Evolutionary conservation across 2,797 vertebrate species (phyloP).

Genomic region (Saxicola maurus): DNA sequence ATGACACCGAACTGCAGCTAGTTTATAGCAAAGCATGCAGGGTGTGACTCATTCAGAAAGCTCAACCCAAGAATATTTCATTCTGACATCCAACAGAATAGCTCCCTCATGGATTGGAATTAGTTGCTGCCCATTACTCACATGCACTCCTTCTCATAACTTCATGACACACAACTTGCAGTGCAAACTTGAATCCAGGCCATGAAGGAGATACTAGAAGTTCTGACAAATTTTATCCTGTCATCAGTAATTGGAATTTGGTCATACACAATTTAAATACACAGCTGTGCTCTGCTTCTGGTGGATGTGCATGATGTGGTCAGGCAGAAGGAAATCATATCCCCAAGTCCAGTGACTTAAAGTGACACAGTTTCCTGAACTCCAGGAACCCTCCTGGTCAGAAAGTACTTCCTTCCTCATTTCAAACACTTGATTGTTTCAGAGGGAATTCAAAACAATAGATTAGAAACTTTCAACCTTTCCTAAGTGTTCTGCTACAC

Average conservation of each 20-base stretch:
- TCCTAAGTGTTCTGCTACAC: conserved; percentile 4
- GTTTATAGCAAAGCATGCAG: not conserved
- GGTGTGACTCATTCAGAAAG: not conserved
- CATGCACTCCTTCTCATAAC: not conserved
- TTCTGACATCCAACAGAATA: not conserved
- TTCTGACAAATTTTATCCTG: not conserved
- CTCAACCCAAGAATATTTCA: not conserved
- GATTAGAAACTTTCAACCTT: conserved; percentile 25
- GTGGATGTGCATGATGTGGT: conserved; percentile 19
- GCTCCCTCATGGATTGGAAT: not conserved
- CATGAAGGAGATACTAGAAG: not conserved
- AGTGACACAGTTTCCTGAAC: conserved; percentile 61
- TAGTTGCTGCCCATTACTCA: not conserved
- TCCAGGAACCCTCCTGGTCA: conserved; percentile 63
- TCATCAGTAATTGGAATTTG: not conserved
- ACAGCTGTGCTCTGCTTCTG: not conserved
- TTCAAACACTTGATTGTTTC: conserved; percentile 64
- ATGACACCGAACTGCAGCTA: not conserved
- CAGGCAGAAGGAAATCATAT: conserved; percentile 32
- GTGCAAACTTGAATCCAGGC: not conserved
- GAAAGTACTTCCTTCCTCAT: conserved; percentile 79
- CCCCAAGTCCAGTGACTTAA: not conserved
- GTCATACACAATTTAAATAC: not conserved
- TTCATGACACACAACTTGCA: conserved; percentile 2
- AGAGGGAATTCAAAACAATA: conserved; percentile 50